A percentile compares a stretch with the other conserved stretches of the same genome.
Conservation (phyloP, 2,797 vertebrate genomes). For the Semaprochilodus insignis region DNA sequence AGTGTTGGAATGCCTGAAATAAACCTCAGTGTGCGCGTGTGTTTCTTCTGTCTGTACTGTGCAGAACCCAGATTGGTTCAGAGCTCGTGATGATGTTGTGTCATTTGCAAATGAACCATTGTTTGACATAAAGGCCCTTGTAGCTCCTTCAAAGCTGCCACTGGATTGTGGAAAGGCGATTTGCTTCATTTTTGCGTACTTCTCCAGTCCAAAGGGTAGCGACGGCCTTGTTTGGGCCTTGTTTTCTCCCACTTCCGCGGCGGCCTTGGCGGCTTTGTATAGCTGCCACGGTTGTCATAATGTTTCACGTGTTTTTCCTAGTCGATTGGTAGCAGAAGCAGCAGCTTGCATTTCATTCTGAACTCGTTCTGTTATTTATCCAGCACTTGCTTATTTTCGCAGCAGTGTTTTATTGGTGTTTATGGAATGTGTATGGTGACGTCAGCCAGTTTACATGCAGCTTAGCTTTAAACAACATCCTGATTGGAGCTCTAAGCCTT, state of each 20-base stretch:
- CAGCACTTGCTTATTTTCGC: slow-evolving; percentile 10
- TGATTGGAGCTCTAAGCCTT: neutral
- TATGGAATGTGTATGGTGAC: neutral
- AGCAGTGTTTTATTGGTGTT: slow-evolving; percentile 5
- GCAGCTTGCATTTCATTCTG: neutral
- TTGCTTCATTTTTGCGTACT: neutral
- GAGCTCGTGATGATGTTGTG: slow-evolving; percentile 24
- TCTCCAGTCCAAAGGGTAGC: neutral
- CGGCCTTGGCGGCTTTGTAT: neutral
- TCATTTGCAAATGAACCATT: slow-evolving; percentile 21
- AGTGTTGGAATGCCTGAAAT: neutral
- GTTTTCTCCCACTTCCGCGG: neutral
- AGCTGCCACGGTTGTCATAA: neutral
- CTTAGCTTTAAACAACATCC: slow-evolving; percentile 4
- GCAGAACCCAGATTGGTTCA: neutral
- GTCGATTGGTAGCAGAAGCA: neutral
- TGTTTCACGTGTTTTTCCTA: neutral
- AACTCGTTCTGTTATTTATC: slow-evolving; percentile 10
- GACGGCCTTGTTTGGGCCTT: slow-evolving; percentile 3
- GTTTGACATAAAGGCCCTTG: slow-evolving; percentile 19
- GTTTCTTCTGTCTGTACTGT: neutral
- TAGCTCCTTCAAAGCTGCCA: slow-evolving; percentile 24
- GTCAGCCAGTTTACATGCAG: neutral
- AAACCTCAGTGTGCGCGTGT: neutral
- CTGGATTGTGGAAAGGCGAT: slow-evolving; percentile 17